Evolutionary conservation across 2,797 vertebrate genomes (phyloP), one percentile per base, ranked within the genome.

Genomic region (Phalanger gymnotis): DNA sequence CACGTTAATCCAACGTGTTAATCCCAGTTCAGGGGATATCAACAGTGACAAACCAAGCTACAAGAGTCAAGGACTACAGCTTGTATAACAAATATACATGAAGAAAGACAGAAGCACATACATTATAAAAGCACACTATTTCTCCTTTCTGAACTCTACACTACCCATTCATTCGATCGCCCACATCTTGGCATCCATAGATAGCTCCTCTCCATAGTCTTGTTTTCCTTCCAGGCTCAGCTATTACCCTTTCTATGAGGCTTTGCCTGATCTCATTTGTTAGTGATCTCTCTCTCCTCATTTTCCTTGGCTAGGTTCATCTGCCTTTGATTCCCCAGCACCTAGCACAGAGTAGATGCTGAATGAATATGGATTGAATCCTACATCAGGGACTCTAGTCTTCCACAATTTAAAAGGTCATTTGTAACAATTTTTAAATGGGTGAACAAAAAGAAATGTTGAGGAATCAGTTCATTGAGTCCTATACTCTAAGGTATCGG

Each of bases 71-170:
- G 90, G 57, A 54, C 52, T 51, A 90, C 0, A 22, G 13, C 58
- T n/a, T 89, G 9, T 12, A 28, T 14, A 3, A 57, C 40, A 87
- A 58, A 91, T 87, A 81, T 9, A 47, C 22, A 6, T n/a, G 55
- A 91, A 95, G 94, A 96, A 92, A 47, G n/a, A 73, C n/a, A 73
- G 66, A 7, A 25, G n/a, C 66, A 73, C 19, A 73, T 73, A 3
- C n/a, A 73, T 73, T 40, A 40, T 40, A 73, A 73, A 73, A 40
- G 5, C 66, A 40, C 1, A 0, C 66, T 22, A 40, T 40, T 40
- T 73, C 66, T 16, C n/a, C 6, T 73, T 40, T 40, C 22, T 40
- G 66, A 73, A 73, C 19, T 40, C 66, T 73, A 22, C 6, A 73
- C 19, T 73, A 5, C n/a, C 19, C n/a, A 73, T 73, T 73, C n/a